Percentiles rank a stretch among this genome's conserved stretches.
These are phyloP conservation scores for Cryptotis parvus DNA, from an alignment of 2,113 vertebrate genomes.

Conservation along the genomic window DNA sequence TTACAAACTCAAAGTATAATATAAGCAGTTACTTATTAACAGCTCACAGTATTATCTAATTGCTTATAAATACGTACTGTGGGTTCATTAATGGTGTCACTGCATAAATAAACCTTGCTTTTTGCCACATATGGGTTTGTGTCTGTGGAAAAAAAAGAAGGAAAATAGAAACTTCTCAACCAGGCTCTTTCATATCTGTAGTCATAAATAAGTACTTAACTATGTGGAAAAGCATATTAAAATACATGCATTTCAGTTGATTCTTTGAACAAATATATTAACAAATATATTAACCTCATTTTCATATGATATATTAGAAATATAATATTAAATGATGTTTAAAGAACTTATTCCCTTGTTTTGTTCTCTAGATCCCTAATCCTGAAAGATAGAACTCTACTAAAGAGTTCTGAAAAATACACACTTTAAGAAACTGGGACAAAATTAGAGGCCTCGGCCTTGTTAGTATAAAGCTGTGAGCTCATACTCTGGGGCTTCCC, in stretches of 20 bases:
- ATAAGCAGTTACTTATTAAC: slow-evolving; percentile 48
- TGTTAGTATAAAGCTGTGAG: no score
- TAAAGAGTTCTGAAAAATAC: background rate
- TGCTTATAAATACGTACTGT: slow-evolving; percentile 55
- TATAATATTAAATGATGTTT: background rate
- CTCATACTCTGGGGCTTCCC: no score
- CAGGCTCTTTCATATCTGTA: background rate
- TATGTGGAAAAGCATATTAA: background rate
- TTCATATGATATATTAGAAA: slow-evolving; percentile 8
- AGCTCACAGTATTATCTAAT: slow-evolving; percentile 26
- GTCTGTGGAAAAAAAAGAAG: background rate
- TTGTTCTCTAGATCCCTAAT: background rate
- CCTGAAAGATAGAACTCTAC: background rate
- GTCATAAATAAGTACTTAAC: background rate
- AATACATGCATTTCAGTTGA: background rate
- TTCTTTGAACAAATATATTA: slow-evolving; percentile 34
- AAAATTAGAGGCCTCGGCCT: no score
- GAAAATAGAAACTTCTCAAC: background rate
- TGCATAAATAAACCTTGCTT: slow-evolving; percentile 38
- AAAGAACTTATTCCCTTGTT: background rate
- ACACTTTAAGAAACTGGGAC: background rate
- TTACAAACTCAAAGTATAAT: slow-evolving; percentile 27
- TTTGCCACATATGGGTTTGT: background rate
- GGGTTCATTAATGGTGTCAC: background rate
- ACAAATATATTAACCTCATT: background rate